Conservation (phyloP, 2,113 vertebrate genomes). For the Ploceus nigricollis region DNA sequence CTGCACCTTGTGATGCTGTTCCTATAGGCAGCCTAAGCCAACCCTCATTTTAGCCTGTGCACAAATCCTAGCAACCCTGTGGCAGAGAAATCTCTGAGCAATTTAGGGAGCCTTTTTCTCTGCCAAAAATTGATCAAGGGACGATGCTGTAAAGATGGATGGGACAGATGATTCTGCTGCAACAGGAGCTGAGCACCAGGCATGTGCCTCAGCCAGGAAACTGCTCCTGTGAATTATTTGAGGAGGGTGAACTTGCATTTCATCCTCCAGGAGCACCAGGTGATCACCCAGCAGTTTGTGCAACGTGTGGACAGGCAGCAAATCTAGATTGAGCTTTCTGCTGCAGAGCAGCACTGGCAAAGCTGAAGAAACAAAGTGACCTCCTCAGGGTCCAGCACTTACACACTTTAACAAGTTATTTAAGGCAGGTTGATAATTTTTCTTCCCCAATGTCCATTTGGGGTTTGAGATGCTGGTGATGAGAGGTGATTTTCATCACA, state of each 20-base stretch:
- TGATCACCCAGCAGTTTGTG: neutral
- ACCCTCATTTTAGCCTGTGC: neutral
- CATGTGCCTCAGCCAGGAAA: neutral
- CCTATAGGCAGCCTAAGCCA: neutral
- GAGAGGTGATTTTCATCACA: rapidly evolving
- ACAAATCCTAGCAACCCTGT: neutral
- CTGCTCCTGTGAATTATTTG: neutral
- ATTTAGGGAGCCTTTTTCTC: neutral
- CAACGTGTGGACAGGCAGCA: neutral
- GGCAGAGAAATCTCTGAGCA: neutral
- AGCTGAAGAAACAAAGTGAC: neutral
- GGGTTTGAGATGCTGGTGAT: neutral
- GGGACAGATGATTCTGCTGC: neutral
- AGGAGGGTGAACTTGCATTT: neutral
- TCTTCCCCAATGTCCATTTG: neutral
- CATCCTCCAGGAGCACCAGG: neutral
- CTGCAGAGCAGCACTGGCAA: neutral
- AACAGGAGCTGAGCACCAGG: neutral
- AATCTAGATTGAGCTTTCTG: neutral
- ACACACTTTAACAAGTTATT: neutral
- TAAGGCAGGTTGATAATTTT: neutral
- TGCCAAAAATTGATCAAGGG: neutral
- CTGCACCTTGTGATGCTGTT: neutral
- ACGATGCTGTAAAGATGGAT: neutral
- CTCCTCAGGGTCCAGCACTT: neutral